Percentiles rank a stretch among this genome's conserved stretches.
These are phyloP conservation scores for Ennomos erosarius DNA, from an alignment of 2,888 invertebrate species.

Conservation along the genomic window DNA sequence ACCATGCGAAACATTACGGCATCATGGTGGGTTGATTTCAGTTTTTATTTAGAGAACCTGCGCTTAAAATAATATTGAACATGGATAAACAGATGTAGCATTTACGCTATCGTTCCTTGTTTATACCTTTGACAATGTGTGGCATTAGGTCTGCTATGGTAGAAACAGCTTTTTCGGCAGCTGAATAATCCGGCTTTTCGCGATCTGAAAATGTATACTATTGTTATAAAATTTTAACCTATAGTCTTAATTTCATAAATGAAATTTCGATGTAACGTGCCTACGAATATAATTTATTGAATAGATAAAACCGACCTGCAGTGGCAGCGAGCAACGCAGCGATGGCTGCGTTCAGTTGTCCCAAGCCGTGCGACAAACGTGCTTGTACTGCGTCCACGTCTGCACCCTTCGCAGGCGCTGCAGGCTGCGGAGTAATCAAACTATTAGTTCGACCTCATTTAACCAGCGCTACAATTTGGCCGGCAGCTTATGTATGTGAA, in stretches of 20 bases:
- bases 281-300: neutral
- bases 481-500: neutral
- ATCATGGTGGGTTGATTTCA: no score
- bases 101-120: no score
- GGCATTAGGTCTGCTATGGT: conserved; percentile 53
- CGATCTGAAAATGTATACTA: conserved; percentile 41
- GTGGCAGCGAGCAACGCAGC: conserved; percentile 48
- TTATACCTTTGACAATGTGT: conserved; percentile 48
- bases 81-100: no score
- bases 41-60: no score
- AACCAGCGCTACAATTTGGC: no score
- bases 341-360: conserved; percentile 49
- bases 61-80: no score
- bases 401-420: conserved; percentile 24
- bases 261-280: no score
- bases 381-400: conserved; percentile 18
- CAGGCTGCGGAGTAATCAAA: conserved; percentile 20
- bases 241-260: no score
- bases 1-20: no score
- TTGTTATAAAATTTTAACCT: no score
- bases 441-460: no score
- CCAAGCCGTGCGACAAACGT: conserved; percentile 38
- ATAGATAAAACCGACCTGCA: conserved; percentile 34
- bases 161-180: conserved; percentile 47
- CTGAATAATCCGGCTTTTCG: conserved; percentile 48